Evolutionary conservation across 2,888 invertebrate genomes (phyloP).

Genomic region (Cheilosia urbana): DNA sequence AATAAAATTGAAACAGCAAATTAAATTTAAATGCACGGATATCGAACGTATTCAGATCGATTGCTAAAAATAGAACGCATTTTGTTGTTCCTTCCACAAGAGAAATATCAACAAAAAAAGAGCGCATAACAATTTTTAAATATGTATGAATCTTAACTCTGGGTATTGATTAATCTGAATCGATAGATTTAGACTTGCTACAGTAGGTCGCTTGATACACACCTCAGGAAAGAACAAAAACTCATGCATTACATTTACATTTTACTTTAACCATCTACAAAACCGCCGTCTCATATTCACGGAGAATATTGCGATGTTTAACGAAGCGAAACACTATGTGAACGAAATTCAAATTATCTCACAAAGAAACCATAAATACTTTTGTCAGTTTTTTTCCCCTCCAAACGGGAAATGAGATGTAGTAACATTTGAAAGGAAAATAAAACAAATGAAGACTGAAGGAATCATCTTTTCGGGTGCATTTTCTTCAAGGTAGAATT

Average conservation of each 20-base stretch:
- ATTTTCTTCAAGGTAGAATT: too few species aligned
- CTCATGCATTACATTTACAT: too few species aligned
- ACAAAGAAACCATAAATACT: not conserved
- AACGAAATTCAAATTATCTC: conserved; percentile 9
- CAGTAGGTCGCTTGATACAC: not conserved
- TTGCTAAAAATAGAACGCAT: conserved; percentile 24
- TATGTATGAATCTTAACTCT: conserved; percentile 7
- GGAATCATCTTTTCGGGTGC: too few species aligned
- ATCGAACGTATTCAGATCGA: conserved; percentile 1
- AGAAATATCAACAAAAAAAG: not conserved
- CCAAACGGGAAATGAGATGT: too few species aligned
- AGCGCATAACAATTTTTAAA: not conserved
- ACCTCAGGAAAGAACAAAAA: too few species aligned
- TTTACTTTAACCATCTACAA: too few species aligned
- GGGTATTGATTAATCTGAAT: conserved; percentile 16
- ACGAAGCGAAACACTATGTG: conserved; percentile 17
- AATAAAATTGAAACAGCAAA: conserved; percentile 50
- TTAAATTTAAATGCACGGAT: not conserved
- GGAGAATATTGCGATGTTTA: not conserved
- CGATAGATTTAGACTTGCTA: not conserved
- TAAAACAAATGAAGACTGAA: too few species aligned
- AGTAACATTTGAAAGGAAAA: too few species aligned
- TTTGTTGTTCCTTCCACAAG: not conserved
- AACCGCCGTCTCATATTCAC: not conserved
- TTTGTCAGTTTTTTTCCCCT: too few species aligned